Evolutionary conservation across 2,113 vertebrate genomes (phyloP).

Genomic region (Leptocoma aspasia): DNA sequence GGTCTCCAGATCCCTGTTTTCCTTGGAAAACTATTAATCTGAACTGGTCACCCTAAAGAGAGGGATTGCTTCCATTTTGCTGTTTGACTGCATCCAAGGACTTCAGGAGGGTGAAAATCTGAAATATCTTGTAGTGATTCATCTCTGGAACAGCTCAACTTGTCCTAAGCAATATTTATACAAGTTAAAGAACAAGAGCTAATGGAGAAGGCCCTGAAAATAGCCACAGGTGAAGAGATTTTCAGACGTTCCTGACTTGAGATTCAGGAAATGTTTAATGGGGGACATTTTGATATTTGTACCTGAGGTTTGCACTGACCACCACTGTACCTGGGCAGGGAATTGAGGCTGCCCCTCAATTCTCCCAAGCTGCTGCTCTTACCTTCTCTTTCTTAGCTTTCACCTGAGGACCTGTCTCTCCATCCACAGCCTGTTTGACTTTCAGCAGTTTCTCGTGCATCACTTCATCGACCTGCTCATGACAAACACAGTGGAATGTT

Average conservation of each 20-base stretch:
- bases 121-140: neutral
- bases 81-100: neutral
- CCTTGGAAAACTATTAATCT: neutral
- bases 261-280: neutral
- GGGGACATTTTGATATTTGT: neutral
- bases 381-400: slow-evolving; percentile 61
- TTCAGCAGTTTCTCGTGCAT: slow-evolving; percentile 81
- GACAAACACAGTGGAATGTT: neutral
- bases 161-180: neutral
- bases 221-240: neutral
- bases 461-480: slow-evolving; percentile 78
- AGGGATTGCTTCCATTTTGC: neutral
- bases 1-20: neutral
- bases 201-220: neutral
- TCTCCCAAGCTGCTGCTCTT: neutral
- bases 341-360: neutral
- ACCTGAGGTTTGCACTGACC: neutral
- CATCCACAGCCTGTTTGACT: slow-evolving; percentile 76
- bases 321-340: neutral
- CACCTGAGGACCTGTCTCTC: slow-evolving; percentile 49
- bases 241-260: neutral
- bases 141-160: neutral
- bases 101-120: neutral
- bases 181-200: neutral
- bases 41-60: neutral